Base-by-base conservation (phyloP, 1,140 invertebrate genomes). In the Scaptomyza hsui region DNA sequence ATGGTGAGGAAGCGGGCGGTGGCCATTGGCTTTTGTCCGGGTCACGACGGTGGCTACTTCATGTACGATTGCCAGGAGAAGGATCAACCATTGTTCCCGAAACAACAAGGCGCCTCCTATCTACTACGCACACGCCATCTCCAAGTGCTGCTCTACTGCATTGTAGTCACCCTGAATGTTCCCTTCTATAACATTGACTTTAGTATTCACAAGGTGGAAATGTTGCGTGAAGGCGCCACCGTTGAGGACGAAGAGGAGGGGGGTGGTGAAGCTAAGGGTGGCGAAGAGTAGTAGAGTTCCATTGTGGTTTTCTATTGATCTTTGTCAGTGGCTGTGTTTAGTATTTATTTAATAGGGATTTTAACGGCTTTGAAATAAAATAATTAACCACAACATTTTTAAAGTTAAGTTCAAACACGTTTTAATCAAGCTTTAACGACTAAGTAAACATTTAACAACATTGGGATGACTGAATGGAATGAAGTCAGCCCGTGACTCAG, bases 11-110 rank as follows among this genome's bases (percentile, higher is more conserved):
- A 90, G 29, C 92, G 93, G 53, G 92, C 93, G 47, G 80, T 94
- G 47, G 93, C 93, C 9, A 94, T 94, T 73, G 94, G 94, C 0
- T 94, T 92, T 76, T 78, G 86, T 35, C 79, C 83, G 6, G 85
- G 89, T 0, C 71, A 76, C 48, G 92, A 92, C 21, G 77, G 76
- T 3, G 94, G 94, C 6, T 94, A 94, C 74, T 94, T 94, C 68
- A 93, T 94, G 93, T 94, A 93, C 77, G 94, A 94, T 70, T 94
- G 93, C 69, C 93, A 94, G 82, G 92, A 92, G 56, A 92, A 92
- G 75, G 94, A 94, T 21, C 90, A 91, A 13, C 94, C 94, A 0
- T 89, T 94, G 77, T 94, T 94, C 86, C 90, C 92, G 42, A 93
- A 93, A 2, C 91, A 92, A 10, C 92, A 93, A 76, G 94, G 93